Evolutionary conservation across 2,888 invertebrate genomes (phyloP).

Genomic region (Pristionchus maxplancki): DNA sequence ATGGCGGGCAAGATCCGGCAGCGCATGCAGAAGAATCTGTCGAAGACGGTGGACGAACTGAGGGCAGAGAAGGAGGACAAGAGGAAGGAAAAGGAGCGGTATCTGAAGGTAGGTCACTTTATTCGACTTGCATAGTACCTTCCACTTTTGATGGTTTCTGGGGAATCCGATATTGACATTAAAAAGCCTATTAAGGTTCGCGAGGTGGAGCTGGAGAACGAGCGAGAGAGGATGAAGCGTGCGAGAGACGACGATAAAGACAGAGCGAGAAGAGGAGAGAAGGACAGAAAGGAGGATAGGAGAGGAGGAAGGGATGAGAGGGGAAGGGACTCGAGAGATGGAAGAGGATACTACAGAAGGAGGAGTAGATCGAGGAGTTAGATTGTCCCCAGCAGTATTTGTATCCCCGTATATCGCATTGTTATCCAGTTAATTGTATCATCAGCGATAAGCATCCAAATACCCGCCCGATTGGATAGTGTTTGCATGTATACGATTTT

Average conservation of each 20-base stretch:
- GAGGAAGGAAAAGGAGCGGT: slow-evolving; percentile 59
- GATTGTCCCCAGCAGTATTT: background rate
- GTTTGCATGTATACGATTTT: no score
- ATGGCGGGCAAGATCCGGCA: slow-evolving; percentile 62
- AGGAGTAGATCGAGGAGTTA: slow-evolving; percentile 35
- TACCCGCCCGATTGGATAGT: no score
- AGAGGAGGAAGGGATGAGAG: background rate
- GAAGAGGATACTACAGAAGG: background rate
- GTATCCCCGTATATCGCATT: background rate
- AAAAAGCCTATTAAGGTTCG: slow-evolving; percentile 34
- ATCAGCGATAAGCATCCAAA: no score
- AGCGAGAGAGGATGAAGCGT: background rate
- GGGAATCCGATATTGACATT: background rate
- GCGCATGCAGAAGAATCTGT: slow-evolving; percentile 69
- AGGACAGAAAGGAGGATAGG: background rate
- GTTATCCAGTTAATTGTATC: no score
- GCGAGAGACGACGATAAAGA: slow-evolving; percentile 23
- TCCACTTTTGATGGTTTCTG: no score
- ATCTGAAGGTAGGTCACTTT: slow-evolving; percentile 54
- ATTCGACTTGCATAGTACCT: background rate
- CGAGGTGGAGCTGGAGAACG: slow-evolving; percentile 10
- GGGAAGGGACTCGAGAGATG: background rate
- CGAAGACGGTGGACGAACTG: slow-evolving; percentile 67
- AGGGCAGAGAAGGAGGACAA: slow-evolving; percentile 68
- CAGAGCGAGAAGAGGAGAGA: background rate